Conservation (phyloP, 2,113 vertebrate species). For the Coryphaenoides rupestris region DNA sequence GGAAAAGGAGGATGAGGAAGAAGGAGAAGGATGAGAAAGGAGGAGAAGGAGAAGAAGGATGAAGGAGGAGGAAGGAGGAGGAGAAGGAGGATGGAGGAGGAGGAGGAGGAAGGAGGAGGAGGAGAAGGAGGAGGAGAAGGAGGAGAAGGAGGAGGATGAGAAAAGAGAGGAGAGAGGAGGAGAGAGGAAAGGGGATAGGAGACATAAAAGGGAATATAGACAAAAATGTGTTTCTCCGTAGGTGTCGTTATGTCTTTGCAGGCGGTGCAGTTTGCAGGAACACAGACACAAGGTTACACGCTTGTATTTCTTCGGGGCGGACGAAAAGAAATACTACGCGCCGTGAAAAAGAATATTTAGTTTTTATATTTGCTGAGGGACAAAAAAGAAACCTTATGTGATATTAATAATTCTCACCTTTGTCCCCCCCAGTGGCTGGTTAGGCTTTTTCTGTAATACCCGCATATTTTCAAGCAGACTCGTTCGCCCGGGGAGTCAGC, state of each 20-base stretch:
- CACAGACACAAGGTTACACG: not conserved
- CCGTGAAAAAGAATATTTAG: constrained; percentile 48
- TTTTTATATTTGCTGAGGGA: constrained; percentile 64
- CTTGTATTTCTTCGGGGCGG: constrained; percentile 15
- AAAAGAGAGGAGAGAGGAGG: no score
- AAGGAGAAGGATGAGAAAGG: no score
- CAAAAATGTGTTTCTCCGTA: not conserved
- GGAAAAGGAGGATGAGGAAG: no score
- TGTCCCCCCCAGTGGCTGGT: constrained; percentile 47
- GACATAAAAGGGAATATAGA: no score
- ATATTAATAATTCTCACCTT: constrained; percentile 66
- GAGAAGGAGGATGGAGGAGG: no score
- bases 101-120: no score
- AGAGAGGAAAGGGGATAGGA: no score
- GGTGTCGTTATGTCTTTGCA: constrained; percentile 1
- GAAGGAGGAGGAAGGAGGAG: no score
- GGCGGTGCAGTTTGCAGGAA: constrained; percentile 9
- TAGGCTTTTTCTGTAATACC: constrained; percentile 63
- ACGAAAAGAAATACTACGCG: constrained; percentile 34
- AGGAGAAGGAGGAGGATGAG: no score
- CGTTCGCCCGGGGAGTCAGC: constrained; percentile 52
- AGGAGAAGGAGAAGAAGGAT: no score
- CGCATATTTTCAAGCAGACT: constrained; percentile 64
- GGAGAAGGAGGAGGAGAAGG: no score
- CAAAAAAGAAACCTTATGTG: constrained; percentile 55